Conservation (phyloP, 2,888 invertebrate genomes). For the Tinea trinotella region DNA sequence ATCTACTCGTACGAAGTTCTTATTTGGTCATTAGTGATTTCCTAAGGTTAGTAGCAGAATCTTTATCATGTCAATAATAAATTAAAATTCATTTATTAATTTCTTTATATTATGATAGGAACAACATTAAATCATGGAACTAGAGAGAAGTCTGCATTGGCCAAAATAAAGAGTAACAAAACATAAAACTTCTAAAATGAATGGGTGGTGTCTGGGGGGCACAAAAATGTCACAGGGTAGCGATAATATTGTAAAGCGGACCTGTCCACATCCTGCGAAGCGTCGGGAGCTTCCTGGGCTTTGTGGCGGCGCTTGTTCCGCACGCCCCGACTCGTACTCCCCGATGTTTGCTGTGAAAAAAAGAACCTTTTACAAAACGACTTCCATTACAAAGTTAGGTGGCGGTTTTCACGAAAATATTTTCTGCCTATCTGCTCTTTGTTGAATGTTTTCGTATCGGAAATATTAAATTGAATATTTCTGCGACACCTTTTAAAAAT, state of each 20-base stretch:
- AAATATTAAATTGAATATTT: no score
- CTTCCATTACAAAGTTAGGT: slow-evolving; percentile 14
- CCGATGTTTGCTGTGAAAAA: slow-evolving; percentile 56
- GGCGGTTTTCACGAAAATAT: neutral
- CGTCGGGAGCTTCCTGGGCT: slow-evolving; percentile 48
- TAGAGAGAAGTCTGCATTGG: neutral
- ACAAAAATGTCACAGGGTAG: slow-evolving; percentile 17
- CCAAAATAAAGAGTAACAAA: slow-evolving; percentile 2
- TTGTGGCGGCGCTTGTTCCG: slow-evolving; percentile 30
- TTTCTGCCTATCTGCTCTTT: neutral
- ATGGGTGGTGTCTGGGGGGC: slow-evolving; percentile 4
- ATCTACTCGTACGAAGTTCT: no score
- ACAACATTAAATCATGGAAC: neutral
- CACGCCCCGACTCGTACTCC: slow-evolving; percentile 53
- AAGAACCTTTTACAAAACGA: slow-evolving; percentile 23
- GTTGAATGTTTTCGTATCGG: neutral
- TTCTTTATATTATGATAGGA: neutral
- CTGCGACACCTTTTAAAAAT: no score
- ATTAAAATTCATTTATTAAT: no score
- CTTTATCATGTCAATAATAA: no score
- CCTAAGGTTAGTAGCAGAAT: no score
- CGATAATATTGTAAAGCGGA: slow-evolving; percentile 32
- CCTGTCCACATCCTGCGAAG: slow-evolving; percentile 52
- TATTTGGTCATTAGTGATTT: no score
- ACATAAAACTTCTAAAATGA: slow-evolving; percentile 19